phyloP scores from a whole-genome alignment of 2,797 vertebrate species.

The Micromesistius poutassou region DNA sequence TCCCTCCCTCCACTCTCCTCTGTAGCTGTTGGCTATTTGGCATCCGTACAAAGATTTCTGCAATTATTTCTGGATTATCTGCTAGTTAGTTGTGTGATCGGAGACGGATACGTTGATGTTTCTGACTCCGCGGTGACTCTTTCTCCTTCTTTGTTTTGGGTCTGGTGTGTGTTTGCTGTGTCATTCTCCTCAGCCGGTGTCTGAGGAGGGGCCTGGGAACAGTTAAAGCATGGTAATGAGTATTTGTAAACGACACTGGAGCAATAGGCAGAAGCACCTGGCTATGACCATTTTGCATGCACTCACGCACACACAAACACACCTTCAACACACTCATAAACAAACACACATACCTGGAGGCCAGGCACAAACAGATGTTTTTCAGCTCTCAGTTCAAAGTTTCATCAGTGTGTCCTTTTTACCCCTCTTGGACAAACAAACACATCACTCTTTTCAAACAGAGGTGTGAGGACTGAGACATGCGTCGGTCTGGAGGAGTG shows the following conservation, averaged over 20 bases:
- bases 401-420: constrained; percentile 8
- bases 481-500: not conserved
- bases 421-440: not conserved
- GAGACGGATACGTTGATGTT: not conserved
- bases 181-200: no score
- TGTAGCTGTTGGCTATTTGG: constrained; percentile 23
- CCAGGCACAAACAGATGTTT: constrained; percentile 45
- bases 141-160: no score
- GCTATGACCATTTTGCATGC: constrained; percentile 7
- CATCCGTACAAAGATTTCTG: constrained; percentile 25
- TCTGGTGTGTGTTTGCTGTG: not conserved
- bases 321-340: constrained; percentile 8
- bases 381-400: constrained; percentile 27
- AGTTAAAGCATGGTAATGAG: constrained; percentile 52
- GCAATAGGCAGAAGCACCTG: constrained; percentile 49
- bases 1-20: not conserved
- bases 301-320: not conserved
- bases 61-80: constrained; percentile 28
- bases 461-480: constrained; percentile 30
- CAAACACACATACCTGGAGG: constrained; percentile 35
- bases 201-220: constrained; percentile 40
- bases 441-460: constrained; percentile 1
- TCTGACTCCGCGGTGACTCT: not conserved
- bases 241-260: constrained; percentile 48
- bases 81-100: constrained; percentile 41